Percentiles rank a stretch among this genome's conserved stretches.
phyloP scores from a whole-genome alignment of 2,888 invertebrate genomes.

The Melinopterus prodromus region DNA sequence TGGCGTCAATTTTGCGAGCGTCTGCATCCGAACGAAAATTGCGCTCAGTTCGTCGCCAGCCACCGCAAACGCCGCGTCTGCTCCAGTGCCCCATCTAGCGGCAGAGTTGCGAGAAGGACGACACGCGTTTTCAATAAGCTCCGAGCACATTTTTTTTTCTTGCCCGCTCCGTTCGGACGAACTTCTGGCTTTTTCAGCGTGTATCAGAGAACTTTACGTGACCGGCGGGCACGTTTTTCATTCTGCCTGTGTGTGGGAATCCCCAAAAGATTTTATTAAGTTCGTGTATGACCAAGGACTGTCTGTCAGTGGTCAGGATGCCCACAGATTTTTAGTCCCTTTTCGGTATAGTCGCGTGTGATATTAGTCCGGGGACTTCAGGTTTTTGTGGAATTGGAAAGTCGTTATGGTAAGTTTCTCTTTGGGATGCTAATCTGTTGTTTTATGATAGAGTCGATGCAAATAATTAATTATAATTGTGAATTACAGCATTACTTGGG shows the following conservation, averaged over 20 bases:
- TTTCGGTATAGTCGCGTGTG: neutral
- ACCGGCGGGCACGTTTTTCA: constrained; percentile 5
- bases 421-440: neutral
- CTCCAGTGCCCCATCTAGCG: constrained; percentile 18
- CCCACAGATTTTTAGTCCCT: neutral
- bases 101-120: neutral
- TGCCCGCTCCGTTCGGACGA: neutral
- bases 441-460: neutral
- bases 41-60: constrained; percentile 16
- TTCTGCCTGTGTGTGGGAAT: neutral
- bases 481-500: no score
- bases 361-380: neutral
- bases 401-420: constrained; percentile 23
- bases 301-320: neutral
- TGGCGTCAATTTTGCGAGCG: constrained; percentile 22
- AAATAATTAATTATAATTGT: no score
- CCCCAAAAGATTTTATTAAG: neutral
- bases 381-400: neutral
- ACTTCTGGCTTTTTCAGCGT: constrained; percentile 6
- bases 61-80: constrained; percentile 11
- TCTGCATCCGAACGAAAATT: constrained; percentile 11
- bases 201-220: constrained; percentile 11
- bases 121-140: neutral
- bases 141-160: constrained; percentile 4
- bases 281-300: neutral